Evolutionary conservation across 2,113 vertebrate genomes (phyloP).

Genomic region (Oceanites oceanicus): DNA sequence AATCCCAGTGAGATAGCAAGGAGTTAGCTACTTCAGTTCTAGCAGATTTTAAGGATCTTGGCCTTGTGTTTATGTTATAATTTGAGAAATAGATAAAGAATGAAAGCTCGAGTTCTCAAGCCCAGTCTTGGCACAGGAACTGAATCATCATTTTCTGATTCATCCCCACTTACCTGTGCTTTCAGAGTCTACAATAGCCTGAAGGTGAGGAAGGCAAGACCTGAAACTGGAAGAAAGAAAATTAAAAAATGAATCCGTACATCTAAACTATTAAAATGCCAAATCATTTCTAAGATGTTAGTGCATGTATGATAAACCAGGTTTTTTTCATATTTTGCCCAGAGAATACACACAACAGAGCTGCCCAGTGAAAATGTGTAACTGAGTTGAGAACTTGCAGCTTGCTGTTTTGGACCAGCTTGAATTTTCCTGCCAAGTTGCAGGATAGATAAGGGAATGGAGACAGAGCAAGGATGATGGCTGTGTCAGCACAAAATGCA

Average conservation of each 20-base stretch:
- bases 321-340: neutral
- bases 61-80: neutral
- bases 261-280: neutral
- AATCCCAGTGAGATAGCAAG: neutral
- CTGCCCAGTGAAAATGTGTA: neutral
- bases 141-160: neutral
- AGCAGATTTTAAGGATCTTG: neutral
- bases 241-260: neutral
- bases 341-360: neutral
- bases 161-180: neutral
- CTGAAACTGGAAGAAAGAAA: neutral
- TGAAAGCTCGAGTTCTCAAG: neutral
- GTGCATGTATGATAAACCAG: neutral
- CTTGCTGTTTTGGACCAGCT: neutral
- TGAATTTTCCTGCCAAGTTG: neutral
- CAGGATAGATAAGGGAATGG: neutral
- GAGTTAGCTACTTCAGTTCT: neutral
- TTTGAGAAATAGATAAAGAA: neutral
- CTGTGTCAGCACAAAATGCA: neutral
- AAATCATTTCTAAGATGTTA: neutral
- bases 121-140: neutral
- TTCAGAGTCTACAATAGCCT: neutral
- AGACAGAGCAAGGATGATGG: neutral
- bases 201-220: neutral
- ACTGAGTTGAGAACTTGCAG: neutral